Conservation (phyloP, 2,888 invertebrate species). For the Blera fallax region DNA sequence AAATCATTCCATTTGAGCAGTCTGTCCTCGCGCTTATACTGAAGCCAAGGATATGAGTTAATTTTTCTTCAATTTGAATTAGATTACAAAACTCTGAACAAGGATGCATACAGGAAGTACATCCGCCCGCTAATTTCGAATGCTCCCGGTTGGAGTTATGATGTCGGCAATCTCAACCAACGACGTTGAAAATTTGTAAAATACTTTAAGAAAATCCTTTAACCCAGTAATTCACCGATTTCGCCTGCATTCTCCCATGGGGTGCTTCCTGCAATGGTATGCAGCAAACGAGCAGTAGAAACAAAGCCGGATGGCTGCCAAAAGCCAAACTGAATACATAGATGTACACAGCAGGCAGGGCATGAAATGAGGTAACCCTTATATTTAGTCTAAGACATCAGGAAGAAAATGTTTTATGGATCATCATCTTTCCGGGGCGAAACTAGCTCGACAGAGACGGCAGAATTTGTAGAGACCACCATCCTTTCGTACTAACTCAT, state of each 20-base stretch:
- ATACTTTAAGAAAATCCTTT: slow-evolving; percentile 5
- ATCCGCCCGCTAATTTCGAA: slow-evolving; percentile 7
- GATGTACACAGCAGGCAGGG: neutral
- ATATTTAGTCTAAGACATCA: slow-evolving; percentile 23
- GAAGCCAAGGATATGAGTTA: neutral
- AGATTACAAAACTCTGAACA: neutral
- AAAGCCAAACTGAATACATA: slow-evolving; percentile 17
- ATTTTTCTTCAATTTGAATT: slow-evolving; percentile 12
- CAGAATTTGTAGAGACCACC: neutral
- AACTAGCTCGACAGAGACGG: slow-evolving; percentile 29
- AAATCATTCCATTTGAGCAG: neutral
- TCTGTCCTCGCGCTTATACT: neutral
- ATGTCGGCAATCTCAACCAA: neutral
- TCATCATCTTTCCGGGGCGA: slow-evolving; percentile 65
- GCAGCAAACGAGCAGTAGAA: neutral
- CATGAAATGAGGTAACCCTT: slow-evolving; percentile 11
- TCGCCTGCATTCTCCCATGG: neutral
- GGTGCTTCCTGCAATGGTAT: neutral
- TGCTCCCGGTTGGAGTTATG: slow-evolving; percentile 2
- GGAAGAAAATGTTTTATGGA: slow-evolving; percentile 71
- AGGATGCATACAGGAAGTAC: slow-evolving; percentile 2
- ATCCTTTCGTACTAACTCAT: neutral
- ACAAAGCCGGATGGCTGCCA: slow-evolving; percentile 19
- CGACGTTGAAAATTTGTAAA: slow-evolving; percentile 27
- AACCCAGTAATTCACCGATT: neutral